Base-by-base conservation (phyloP, 1,140 invertebrate species). In the Ceratitis capitata region DNA sequence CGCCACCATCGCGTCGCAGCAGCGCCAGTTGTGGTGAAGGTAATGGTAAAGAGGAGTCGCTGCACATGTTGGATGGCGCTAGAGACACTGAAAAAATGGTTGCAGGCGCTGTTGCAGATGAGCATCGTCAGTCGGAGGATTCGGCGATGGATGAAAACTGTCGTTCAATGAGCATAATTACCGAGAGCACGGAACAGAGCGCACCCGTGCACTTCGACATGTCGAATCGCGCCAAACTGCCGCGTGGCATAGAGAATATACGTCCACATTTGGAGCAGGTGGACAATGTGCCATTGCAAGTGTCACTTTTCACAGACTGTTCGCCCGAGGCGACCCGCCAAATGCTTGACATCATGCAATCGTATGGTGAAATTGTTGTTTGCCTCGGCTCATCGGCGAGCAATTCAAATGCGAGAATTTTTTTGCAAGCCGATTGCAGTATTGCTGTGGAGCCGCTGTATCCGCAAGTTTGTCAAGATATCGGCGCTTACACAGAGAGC, bases 301-400 rank as follows among this genome's bases (percentile, higher is more conserved):
- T 99, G 1, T 99, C 98, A 0, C 93, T 99, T 1, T 99, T 99
- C 90, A 99, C 98, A 2, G 98, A 99, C 92, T 99, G 98, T 92
- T 98, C 96, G 7, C 95, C 97, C 12, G 93, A 95, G 89, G 97
- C 96, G 0, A 98, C 97, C 0, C 93, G 95, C 23, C 96, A 97
- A 92, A 99, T 99, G 98, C 94, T 99, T 86, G 94, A 95, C 85
- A 99, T 99, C 82, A 98, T 99, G 97, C 98, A 99, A 92, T 97
- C 98, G 86, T 97, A 98, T 92, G 97, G 97, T 4, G 97, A 99
- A 93, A 96, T 98, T 26, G 91, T 92, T 3, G 97, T 98, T 1
- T 97, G 97, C 87, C 95, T 98, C 14, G 94, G 98, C 87, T 97
- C 97, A 9, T 98, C 97, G 35, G 96, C 97, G 5, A 96, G 96